Base-by-base conservation (phyloP, 2,888 invertebrate genomes). In the Teinopalpus imperialis region DNA sequence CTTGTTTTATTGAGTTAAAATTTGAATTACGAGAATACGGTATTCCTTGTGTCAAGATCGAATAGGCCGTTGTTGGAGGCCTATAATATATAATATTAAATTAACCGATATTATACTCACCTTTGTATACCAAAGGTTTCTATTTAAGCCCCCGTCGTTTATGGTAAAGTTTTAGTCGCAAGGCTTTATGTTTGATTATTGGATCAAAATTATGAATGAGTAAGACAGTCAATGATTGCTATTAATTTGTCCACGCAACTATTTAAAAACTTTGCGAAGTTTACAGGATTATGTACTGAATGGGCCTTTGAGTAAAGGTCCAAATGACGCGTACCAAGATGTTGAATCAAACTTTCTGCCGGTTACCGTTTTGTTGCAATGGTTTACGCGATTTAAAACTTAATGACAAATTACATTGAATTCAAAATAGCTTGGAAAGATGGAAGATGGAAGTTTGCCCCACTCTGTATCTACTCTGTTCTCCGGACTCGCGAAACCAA, bases 401-500 rank as follows among this genome's bases (percentile, higher is more conserved):
- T 30, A 8, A 7, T 6, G 0, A 0, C 0, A 0, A n/a, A 24
- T 8, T 4, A 8, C 2, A 31, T 39, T 47, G 20, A 24, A 37
- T 10, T 43, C 34, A 43, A 42, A 43, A 32, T 18, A 9, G 20
- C 12, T 32, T 41, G 26, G 6, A 9, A 7, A 9, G 1, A 4
- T 23, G 9, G 9, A 26, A n/a, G 31, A 36, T 26, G 26, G 31
- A 26, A 26, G 31, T 32, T 26, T 43, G 21, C 27, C 32, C 27
- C 39, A 32, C 27, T 26, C 24, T 39, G 39, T 31, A 37, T 45
- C 44, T 26, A 45, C 39, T 45, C 26, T 45, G 44, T 45, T 39
- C 44, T 45, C 44, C 26, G 27, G 39, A 32, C 44, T 49, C 35
- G 35, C 41, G 42, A 46, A 47, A 45, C 30, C 32, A 44, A 49